Base-by-base conservation (phyloP, 2,888 invertebrate species). In the Cosmorhoe ocellata region DNA sequence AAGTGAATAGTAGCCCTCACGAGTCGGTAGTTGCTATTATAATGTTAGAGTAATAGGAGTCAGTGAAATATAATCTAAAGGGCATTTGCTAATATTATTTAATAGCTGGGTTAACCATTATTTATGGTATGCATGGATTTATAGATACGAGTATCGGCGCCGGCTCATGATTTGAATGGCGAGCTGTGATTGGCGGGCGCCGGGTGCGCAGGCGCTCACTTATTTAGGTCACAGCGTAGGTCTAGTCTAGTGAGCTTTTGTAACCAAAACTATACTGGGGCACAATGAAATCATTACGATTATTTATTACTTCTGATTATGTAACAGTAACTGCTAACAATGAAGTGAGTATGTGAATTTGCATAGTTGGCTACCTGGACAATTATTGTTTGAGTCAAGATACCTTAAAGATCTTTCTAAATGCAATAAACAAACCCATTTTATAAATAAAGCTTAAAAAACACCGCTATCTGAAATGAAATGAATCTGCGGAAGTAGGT, bases 141-240 rank as follows among this genome's bases (percentile, higher is more conserved):
- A 83, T 80, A 75, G 74, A 67, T 63, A 66, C 65, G 64, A 66
- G 73, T 71, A 76, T 71, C 76, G 87, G 86, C 86, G 88, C 87
- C 88, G 75, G 77, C 69, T 68, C 67, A 66, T 72, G 81, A 80
- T 84, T 81, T 79, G 81, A 84, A 84, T 79, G 79, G 79, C 75
- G 78, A 69, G 65, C 57, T 77, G 69, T 82, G 84, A 85, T 87
- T 85, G 87, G 86, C 81, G 75, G 79, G 75, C 76, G 81, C 83
- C 83, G 79, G 81, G 72, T 79, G 76, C 76, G 83, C 85, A 68
- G 80, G 76, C 83, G 81, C 79, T 61, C 64, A 66, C 68, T 75
- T 76, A 88, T 88, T 81, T 88, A 76, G 89, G 89, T 86, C 89
- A 84, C 71, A 71, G 83, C 80, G 86, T 87, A 81, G 87, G 86